Evolutionary conservation across 2,113 vertebrate species (phyloP).

Genomic region (Pterocles gutturalis): DNA sequence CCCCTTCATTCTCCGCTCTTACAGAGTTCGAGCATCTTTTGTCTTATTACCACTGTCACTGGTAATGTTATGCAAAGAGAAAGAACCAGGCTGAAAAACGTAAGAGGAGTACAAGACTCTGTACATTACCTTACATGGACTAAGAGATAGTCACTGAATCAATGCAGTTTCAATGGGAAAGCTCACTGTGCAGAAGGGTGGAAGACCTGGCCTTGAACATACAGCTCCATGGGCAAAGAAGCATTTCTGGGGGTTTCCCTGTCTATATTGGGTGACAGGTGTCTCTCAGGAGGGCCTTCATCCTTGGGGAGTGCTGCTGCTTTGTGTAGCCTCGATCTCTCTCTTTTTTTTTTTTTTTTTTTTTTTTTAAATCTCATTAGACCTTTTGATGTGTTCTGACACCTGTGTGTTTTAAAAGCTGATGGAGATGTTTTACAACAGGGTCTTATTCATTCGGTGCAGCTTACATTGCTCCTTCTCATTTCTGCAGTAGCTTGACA

Average conservation of each 20-base stretch:
- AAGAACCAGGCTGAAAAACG: neutral
- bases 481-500: neutral
- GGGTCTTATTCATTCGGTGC: neutral
- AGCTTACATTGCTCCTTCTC: neutral
- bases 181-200: neutral
- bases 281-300: neutral
- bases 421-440: neutral
- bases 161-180: neutral
- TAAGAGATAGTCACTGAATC: neutral
- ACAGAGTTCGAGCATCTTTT: neutral
- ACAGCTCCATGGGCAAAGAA: neutral
- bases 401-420: neutral
- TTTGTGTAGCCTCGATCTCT: neutral
- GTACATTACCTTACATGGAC: accelerated
- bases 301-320: neutral
- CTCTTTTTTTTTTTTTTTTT: neutral
- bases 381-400: neutral
- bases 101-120: neutral
- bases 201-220: neutral
- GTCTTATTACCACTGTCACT: neutral
- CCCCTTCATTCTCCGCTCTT: neutral
- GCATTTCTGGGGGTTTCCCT: neutral
- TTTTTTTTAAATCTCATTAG: neutral
- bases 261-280: neutral
- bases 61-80: neutral